Evolutionary conservation across 2,888 invertebrate species (phyloP), one percentile per base, ranked within the genome.

Genomic region (Antitype chi): DNA sequence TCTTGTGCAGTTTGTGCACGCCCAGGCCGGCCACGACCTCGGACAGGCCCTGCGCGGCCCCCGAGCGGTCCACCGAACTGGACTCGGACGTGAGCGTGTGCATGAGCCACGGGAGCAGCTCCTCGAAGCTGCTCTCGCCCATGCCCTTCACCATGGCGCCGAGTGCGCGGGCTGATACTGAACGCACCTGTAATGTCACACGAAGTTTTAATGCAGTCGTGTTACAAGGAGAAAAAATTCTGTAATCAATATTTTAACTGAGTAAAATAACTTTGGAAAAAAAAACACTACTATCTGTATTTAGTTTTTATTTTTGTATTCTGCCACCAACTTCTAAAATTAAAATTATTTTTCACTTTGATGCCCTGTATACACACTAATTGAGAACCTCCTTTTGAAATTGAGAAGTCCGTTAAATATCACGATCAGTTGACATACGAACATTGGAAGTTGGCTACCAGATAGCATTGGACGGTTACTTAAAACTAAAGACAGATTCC

Each of bases 141-240:
- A 99, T 99, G 86, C 99, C 99, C 86, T 98, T 98, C 66, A 99
- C 99, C 99, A 99, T 99, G 32, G 99, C 99, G 76, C 99, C 99
- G 59, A 99, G 97, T 1, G 99, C 99, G 82, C 99, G 97, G 0
- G 99, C 99, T 0, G 99, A 99, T 17, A 99, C 99, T 59, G 99
- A 98, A 38, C 99, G 97, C 57, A 99, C 60, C 60, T 60, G 32
- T 11, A 17, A 59, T 28, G 28, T 28, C 28, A 28, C 28, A 59
- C 9, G 17, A 59, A 3, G 3, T 28, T 28, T 59, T 17, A 28
- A 60, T 11, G 13, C 32, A 32, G 2, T 17, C 8, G 9, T 25
- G 57, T 25, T 25, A 57, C 17, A 25, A 57, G 7, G 7, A 25
- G 7, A 15, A 55, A n/a, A 55, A 5, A 5, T n/a, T 55, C n/a